Evolutionary conservation across 2,113 vertebrate genomes (phyloP), one percentile per base, ranked within the genome.

Genomic region (Pagrus major): DNA sequence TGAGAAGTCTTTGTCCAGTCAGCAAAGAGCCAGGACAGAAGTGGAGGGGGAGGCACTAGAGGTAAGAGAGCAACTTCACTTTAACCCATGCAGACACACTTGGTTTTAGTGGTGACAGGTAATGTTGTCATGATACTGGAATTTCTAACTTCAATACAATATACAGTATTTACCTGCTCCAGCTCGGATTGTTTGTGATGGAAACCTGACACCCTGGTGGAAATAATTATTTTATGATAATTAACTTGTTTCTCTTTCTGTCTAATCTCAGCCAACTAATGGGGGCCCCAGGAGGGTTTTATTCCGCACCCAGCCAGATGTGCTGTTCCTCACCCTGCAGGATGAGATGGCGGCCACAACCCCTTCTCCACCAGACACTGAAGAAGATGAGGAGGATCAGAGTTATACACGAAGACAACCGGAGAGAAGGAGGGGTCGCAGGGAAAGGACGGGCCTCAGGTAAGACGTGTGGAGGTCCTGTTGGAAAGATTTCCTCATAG

Each of bases 251-350:
- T 49, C 1, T 39, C 7, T 55, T 63, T 47, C 49, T 29, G 11
- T 49, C 41, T 52, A 9, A 49, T 58, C 23, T 16, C 78, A 95
- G 93, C 81, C 78, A 0, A 86, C 88, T 12, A 76, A 87, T 0
- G 83, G 85, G 6, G 89, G 88, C 18, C 67, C 90, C 35, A 92
- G 91, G 79, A 92, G 88, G 69, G 94, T 95, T 66, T 91, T 95
- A 21, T 95, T 95, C 80, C 93, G 88, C 54, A 93, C 93, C 2
- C 90, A 94, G 85, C 94, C 95, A 2, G 95, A 95, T 59, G 90
- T 95, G 18, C 88, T 92, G 3, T 79, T 94, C 61, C 89, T 94
- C 69, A 92, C 90, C 7, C 80, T 92, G 51, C 88, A 85, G 55
- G 86, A 89, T 23, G 87, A 90, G 33, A 69, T 42, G 21, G 69